Percentiles rank a stretch among this genome's conserved stretches.
phyloP scores from a whole-genome alignment of 2,888 invertebrate species.

The Lydus trimaculatus region DNA sequence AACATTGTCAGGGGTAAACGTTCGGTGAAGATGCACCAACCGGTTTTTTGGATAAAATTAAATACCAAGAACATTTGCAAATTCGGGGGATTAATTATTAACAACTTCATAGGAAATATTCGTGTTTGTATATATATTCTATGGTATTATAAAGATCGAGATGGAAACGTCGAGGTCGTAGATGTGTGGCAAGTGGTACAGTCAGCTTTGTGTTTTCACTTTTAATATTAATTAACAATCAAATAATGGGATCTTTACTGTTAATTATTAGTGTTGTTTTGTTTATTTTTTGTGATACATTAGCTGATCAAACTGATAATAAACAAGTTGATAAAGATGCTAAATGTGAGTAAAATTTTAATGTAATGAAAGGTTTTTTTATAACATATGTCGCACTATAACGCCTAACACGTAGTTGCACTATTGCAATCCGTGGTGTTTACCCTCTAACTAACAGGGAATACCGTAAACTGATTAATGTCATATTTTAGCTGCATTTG shows the following conservation, averaged over 20 bases:
- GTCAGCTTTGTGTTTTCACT: constrained; percentile 30
- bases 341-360: constrained; percentile 27
- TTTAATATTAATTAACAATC: constrained; percentile 19
- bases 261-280: constrained; percentile 13
- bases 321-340: constrained; percentile 22
- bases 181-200: constrained; percentile 26
- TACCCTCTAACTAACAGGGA: not conserved
- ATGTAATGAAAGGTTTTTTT: constrained; percentile 13
- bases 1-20: not conserved
- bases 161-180: constrained; percentile 25
- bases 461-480: not conserved
- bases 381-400: constrained; percentile 27
- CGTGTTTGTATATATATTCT: not conserved
- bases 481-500: constrained; percentile 49
- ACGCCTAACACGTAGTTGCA: too few species aligned
- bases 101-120: not conserved
- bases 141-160: constrained; percentile 8
- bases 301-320: constrained; percentile 19
- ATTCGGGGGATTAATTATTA: constrained; percentile 23
- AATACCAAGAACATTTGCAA: constrained; percentile 21
- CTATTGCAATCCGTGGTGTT: too few species aligned
- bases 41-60: constrained; percentile 18
- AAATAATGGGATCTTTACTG: constrained; percentile 21
- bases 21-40: constrained; percentile 16
- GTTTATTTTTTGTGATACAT: constrained; percentile 20